A percentile compares a stretch with the other conserved stretches of the same genome.
These are phyloP conservation scores for Epistrophe grossulariae DNA, from an alignment of 2,888 invertebrate genomes.

Conservation along the genomic window DNA sequence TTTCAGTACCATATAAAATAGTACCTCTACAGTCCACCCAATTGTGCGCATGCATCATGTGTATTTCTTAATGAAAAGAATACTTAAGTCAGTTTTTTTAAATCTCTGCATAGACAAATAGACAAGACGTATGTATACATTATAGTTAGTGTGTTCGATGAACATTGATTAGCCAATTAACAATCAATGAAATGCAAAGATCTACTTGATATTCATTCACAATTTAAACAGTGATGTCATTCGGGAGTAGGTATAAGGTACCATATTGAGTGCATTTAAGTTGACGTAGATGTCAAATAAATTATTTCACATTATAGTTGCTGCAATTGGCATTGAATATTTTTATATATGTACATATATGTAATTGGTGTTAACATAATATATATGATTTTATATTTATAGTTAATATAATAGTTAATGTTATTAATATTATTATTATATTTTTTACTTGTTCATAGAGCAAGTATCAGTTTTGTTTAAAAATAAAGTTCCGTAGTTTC, in stretches of 20 bases:
- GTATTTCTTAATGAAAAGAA: background rate
- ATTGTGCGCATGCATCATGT: slow-evolving; percentile 22
- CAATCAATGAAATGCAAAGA: slow-evolving; percentile 51
- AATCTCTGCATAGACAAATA: background rate
- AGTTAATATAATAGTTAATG: no score
- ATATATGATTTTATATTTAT: no score
- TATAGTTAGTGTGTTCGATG: slow-evolving; percentile 38
- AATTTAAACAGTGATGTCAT: slow-evolving; percentile 52
- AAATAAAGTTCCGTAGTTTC: no score
- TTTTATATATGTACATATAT: background rate
- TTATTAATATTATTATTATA: no score
- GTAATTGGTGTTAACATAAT: no score
- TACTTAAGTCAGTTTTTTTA: background rate
- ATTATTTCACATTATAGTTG: slow-evolving; percentile 19
- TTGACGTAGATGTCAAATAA: slow-evolving; percentile 33
- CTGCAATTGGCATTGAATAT: background rate
- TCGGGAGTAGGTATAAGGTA: slow-evolving; percentile 20
- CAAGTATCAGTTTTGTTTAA: no score
- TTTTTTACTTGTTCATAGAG: no score
- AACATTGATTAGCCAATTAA: slow-evolving; percentile 60
- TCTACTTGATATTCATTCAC: slow-evolving; percentile 53
- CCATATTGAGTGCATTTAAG: slow-evolving; percentile 33
- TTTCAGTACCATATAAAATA: background rate
- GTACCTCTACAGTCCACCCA: slow-evolving; percentile 25
- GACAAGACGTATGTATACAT: background rate